Evolutionary conservation across 2,113 vertebrate species (phyloP).

Genomic region (Arenaria interpres): DNA sequence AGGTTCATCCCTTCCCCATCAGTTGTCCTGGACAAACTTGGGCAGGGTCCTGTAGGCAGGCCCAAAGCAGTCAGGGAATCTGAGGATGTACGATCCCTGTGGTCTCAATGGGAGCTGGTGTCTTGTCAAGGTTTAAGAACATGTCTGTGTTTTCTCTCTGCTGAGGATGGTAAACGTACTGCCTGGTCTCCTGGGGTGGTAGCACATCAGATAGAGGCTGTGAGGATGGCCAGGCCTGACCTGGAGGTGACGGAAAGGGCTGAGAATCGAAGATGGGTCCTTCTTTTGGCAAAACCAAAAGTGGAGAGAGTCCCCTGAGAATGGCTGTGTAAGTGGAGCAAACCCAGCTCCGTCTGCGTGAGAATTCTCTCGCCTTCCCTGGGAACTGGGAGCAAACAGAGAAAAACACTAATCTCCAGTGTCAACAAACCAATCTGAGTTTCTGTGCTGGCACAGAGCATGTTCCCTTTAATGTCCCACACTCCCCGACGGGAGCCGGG

Average conservation of each 20-base stretch:
- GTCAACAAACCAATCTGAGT: neutral
- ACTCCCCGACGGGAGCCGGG: neutral
- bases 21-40: neutral
- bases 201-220: accelerated
- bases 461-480: neutral
- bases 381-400: neutral
- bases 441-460: neutral
- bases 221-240: neutral
- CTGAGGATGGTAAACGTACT: neutral
- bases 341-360: neutral
- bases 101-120: neutral
- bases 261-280: neutral
- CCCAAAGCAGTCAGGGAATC: accelerated
- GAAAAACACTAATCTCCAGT: neutral
- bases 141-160: neutral
- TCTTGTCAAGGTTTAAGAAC: neutral
- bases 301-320: neutral
- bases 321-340: neutral
- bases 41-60: accelerated
- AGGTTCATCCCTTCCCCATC: neutral
- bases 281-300: neutral
- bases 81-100: neutral
- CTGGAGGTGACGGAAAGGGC: neutral
- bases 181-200: neutral
- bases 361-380: neutral